A percentile compares a stretch with the other conserved stretches of the same genome.
Conservation (phyloP, 2,113 vertebrate species). For the Blennius ocellaris region DNA sequence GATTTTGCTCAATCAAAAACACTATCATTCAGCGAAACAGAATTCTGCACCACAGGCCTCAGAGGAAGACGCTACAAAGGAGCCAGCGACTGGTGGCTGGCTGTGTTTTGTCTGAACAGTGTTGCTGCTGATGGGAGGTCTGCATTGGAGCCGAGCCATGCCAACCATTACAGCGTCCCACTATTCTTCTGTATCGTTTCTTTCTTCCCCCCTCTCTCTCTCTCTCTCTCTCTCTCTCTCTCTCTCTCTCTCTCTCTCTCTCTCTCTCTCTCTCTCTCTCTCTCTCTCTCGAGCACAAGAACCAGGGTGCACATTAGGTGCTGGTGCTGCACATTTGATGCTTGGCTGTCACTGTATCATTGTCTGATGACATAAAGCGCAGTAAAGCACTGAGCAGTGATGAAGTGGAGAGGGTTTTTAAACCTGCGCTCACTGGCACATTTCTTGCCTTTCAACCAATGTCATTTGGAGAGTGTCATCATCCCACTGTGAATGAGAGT, state of each 20-base stretch:
- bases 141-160: constrained; percentile 45
- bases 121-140: constrained; percentile 43
- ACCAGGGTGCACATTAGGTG: constrained; percentile 70
- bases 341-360: constrained; percentile 74
- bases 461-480: constrained; percentile 72
- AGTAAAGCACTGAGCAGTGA: constrained; percentile 72
- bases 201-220: too few relatives aligned
- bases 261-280: too few relatives aligned
- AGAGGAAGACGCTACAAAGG: constrained; percentile 35
- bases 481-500: constrained; percentile 62
- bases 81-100: constrained; percentile 43
- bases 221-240: too few relatives aligned
- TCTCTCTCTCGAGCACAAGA: constrained; percentile 67
- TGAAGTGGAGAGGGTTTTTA: constrained; percentile 73
- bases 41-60: constrained; percentile 34
- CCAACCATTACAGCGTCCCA: constrained; percentile 52
- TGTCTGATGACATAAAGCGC: constrained; percentile 76
- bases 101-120: constrained; percentile 53
- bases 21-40: constrained; percentile 67
- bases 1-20: constrained; percentile 73
- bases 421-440: constrained; percentile 69
- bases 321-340: constrained; percentile 76
- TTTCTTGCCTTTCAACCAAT: constrained; percentile 73
- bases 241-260: too few relatives aligned
- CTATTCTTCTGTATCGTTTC: constrained; percentile 48